Conservation (phyloP, 2,113 vertebrate species). For the Hyla sarda region DNA sequence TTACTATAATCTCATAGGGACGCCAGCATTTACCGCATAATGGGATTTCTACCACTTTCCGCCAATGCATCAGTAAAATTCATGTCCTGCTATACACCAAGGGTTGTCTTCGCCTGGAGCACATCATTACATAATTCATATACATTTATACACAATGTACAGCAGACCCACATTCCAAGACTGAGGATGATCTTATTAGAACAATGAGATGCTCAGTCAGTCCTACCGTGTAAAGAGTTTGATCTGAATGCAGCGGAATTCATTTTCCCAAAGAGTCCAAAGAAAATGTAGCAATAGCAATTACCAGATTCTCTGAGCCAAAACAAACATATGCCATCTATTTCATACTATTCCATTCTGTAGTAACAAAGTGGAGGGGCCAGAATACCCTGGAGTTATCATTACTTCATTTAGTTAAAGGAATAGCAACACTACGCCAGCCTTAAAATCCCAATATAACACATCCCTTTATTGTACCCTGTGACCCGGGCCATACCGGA, state of each 20-base stretch:
- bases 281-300: background rate
- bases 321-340: constrained; percentile 25
- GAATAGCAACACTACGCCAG: background rate
- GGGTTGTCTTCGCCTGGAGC: background rate
- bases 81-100: background rate
- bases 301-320: background rate
- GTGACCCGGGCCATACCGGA: background rate
- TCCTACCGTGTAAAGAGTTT: background rate
- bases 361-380: background rate
- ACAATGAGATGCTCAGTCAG: constrained; percentile 31
- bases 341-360: background rate
- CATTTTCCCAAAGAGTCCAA: constrained; percentile 18
- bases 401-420: background rate
- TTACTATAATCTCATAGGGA: background rate
- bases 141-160: constrained; percentile 1
- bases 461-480: background rate
- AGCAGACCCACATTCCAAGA: background rate
- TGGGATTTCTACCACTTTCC: background rate
- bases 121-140: constrained; percentile 18
- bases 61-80: background rate
- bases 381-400: background rate
- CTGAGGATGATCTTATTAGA: constrained; percentile 26
- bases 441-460: background rate
- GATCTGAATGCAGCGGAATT: constrained; percentile 19
- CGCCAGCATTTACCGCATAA: background rate